Base-by-base conservation (phyloP, 2,797 vertebrate genomes). In the Takifugu rubripes region DNA sequence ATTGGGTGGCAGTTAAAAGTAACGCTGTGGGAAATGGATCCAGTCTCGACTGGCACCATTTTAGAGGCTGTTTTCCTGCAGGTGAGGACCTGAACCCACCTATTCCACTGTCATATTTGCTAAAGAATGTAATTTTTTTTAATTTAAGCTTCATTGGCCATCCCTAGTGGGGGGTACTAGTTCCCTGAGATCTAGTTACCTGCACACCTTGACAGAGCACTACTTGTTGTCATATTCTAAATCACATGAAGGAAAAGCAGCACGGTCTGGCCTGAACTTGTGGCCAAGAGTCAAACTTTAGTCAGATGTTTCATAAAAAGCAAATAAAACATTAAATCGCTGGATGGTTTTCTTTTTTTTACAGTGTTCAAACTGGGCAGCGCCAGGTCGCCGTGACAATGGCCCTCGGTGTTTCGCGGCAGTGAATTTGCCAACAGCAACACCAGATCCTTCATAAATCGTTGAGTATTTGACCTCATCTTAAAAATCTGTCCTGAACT, bases 1-100 rank as follows among this genome's bases (percentile, higher is more conserved):
- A 83, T 84, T 55, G 66, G 64, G 56, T 72, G 63, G 79, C 67
- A 79, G 78, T 88, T 86, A 89, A 89, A 87, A 9, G 64, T 66
- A 77, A 83, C 8, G 62, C 49, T 54, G 75, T 79, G 74, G 78
- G 55, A 83, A 87, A 83, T 80, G 62, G 78, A 87, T 75, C 75
- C 72, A 77, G 70, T 79, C 76, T 84, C 12, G 68, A 81, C 61
- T 84, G 72, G 65, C 61, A 57, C 53, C 75, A 72, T 85, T 83
- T 73, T 62, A 56, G 67, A 75, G 77, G 61, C 46, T 53, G 67
- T 86, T 85, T 86, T 84, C 70, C 75, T 77, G 78, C 60, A 75
- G 72, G 74, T 82, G 69, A 78, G 83, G 61, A 79, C 77, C 65
- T 73, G 16, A 66, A 77, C 70, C 74, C 58, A 61, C 82, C 81